Evolutionary conservation across 2,888 invertebrate genomes (phyloP).

Genomic region (Clostera curtula): DNA sequence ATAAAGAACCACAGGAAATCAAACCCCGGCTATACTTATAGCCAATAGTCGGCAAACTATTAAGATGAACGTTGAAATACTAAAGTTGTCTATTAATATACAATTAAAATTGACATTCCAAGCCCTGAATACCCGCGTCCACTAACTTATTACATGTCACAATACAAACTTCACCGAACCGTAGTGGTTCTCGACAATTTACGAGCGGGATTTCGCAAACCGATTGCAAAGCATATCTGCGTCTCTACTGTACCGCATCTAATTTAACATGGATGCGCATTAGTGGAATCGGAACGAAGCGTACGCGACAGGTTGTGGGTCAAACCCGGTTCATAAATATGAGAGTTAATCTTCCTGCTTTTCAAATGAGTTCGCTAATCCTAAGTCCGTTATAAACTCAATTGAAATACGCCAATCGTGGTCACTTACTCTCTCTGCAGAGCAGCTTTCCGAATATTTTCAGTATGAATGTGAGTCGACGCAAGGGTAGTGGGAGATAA

Average conservation of each 20-base stretch:
- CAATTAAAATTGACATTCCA: too few relatives aligned
- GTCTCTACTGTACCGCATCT: conserved; percentile 52
- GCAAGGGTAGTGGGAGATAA: too few relatives aligned
- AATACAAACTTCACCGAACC: conserved; percentile 11
- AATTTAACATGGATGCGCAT: conserved; percentile 61
- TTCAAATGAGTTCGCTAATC: conserved; percentile 27
- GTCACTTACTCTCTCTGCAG: too few relatives aligned
- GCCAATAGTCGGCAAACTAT: too few relatives aligned
- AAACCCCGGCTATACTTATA: too few relatives aligned
- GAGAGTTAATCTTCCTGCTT: conserved; percentile 29
- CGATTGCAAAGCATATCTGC: conserved; percentile 55
- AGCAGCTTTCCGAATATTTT: too few relatives aligned
- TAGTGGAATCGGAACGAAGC: conserved; percentile 22
- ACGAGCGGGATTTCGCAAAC: conserved; percentile 60
- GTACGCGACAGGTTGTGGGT: conserved; percentile 34
- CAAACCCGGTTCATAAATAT: conserved; percentile 40
- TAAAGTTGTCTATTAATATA: conserved; percentile 1
- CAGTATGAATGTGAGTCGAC: too few relatives aligned
- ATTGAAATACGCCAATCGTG: too few relatives aligned
- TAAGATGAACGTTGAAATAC: too few relatives aligned
- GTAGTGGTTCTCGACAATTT: conserved; percentile 35
- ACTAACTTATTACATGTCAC: conserved; percentile 4
- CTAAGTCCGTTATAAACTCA: conserved; percentile 13
- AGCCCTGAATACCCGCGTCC: too few relatives aligned
- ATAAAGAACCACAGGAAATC: too few relatives aligned